phyloP scores from a whole-genome alignment of 2,888 invertebrate species.

The Fragum sueziense region DNA sequence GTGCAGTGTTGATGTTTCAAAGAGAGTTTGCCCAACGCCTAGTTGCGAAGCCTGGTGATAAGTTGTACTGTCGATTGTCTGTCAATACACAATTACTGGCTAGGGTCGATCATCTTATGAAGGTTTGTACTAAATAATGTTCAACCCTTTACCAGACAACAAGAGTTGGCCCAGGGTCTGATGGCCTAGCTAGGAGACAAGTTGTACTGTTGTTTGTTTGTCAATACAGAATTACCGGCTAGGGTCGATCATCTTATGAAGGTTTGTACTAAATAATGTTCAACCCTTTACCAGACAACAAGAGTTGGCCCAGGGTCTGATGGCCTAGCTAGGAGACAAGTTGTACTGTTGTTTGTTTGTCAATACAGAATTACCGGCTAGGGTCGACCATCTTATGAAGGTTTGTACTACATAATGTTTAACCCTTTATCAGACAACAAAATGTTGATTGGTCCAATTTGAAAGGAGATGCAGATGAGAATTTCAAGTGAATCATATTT shows the following conservation, averaged over 20 bases:
- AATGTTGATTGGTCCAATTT: too few species aligned
- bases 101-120: slow-evolving; percentile 97
- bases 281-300: neutral
- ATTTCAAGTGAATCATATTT: too few species aligned
- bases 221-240: slow-evolving; percentile 97
- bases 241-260: slow-evolving; percentile 98
- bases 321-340: too few species aligned
- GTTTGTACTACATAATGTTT: too few species aligned
- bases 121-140: too few species aligned
- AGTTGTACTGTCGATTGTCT: slow-evolving; percentile 97
- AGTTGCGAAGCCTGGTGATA: slow-evolving; percentile 98
- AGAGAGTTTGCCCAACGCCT: slow-evolving; percentile 98
- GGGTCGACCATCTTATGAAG: slow-evolving; percentile 98
- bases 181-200: too few species aligned
- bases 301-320: slow-evolving; percentile 90
- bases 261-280: too few species aligned
- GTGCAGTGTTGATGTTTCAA: slow-evolving; percentile 99
- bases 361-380: slow-evolving; percentile 96
- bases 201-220: slow-evolving; percentile 86
- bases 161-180: slow-evolving; percentile 90
- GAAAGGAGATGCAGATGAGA: too few species aligned
- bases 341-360: slow-evolving; percentile 87
- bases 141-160: neutral
- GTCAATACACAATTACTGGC: slow-evolving; percentile 98
- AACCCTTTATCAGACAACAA: too few species aligned